Evolutionary conservation across 2,797 vertebrate species (phyloP), one percentile per base, ranked within the genome.

Genomic region (Gallirallus australis): DNA sequence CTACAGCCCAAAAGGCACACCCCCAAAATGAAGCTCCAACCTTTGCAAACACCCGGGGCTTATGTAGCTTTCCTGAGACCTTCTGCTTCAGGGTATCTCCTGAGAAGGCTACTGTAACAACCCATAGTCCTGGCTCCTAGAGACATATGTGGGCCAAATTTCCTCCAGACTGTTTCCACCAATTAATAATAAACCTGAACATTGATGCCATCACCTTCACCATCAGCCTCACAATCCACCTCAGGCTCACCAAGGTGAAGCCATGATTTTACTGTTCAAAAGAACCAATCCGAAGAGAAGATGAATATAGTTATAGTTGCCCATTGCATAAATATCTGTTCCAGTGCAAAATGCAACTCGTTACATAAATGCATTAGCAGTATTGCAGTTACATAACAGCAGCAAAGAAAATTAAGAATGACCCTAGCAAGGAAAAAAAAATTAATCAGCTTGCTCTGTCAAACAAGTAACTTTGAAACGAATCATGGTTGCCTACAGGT

Each of bases 391-490:
- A 86, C 25, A 63, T 66, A 91, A 83, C 28, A 39, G 47, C 23
- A 85, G 57, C 15, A 12, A 94, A 84, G 78, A 83, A 89, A 90
- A 72, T 48, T 15, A 91, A 63, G 76, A 87, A 78, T 82, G 42
- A 83, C 56, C 80, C 52, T 30, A 60, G 45, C 53, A 83, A 93
- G 71, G 70, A 69, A 87, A 94, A 63, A 65, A 82, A 63, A 66
- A 82, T 59, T 40, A 95, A 84, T 88, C 90, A 84, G 63, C 39
- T 87, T 63, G 59, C 52, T 59, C 79, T 89, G 66, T 65, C 33
- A 89, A 90, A 69, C 53, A 92, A 94, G 52, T 53, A 89, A 90
- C 47, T 91, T 93, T 87, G 64, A 94, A 95, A 80, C 33, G 81
- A 89, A 91, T 57, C 56, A 53, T 56, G 91, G 42, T 52, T 73